Conservation (phyloP, 2,888 invertebrate genomes). For the Drosophila neotestacea region DNA sequence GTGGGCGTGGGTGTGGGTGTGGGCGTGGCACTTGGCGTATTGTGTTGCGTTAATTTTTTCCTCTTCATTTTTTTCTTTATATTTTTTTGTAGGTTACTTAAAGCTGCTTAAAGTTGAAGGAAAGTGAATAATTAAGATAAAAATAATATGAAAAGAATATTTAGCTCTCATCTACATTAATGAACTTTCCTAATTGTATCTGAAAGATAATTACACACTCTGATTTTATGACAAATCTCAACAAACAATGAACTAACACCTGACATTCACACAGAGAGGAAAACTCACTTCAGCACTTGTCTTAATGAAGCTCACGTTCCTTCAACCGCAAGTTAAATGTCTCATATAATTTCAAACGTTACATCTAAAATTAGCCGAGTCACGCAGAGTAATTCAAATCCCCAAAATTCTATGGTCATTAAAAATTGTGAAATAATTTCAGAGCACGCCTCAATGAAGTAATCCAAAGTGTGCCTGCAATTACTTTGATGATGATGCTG, state of each 20-base stretch:
- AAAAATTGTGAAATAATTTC: slow-evolving; percentile 66
- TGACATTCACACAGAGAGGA: slow-evolving; percentile 1
- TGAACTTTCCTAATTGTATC: background rate
- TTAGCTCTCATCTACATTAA: background rate
- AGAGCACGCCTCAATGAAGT: slow-evolving; percentile 61
- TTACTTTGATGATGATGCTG: slow-evolving; percentile 68
- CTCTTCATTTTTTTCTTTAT: background rate
- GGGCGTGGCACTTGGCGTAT: slow-evolving; percentile 38
- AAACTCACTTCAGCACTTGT: slow-evolving; percentile 6
- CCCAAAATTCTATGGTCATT: slow-evolving; percentile 26
- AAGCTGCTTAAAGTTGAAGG: slow-evolving; percentile 21
- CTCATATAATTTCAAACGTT: slow-evolving; percentile 23
- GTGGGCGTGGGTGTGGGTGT: slow-evolving; percentile 4
- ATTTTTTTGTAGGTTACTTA: slow-evolving; percentile 14
- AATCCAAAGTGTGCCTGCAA: slow-evolving; percentile 59
- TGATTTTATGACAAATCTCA: background rate
- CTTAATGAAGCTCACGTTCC: slow-evolving; percentile 15
- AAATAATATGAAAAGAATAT: background rate
- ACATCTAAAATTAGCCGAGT: slow-evolving; percentile 44
- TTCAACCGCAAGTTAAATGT: slow-evolving; percentile 34
- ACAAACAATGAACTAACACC: slow-evolving; percentile 10
- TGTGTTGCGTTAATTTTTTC: slow-evolving; percentile 34
- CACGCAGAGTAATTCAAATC: slow-evolving; percentile 39
- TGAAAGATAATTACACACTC: background rate
- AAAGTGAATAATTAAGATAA: slow-evolving; percentile 22